These are phyloP conservation scores for Drosophila busckii DNA, from an alignment of 1,140 invertebrate genomes.

Conservation along the genomic window DNA sequence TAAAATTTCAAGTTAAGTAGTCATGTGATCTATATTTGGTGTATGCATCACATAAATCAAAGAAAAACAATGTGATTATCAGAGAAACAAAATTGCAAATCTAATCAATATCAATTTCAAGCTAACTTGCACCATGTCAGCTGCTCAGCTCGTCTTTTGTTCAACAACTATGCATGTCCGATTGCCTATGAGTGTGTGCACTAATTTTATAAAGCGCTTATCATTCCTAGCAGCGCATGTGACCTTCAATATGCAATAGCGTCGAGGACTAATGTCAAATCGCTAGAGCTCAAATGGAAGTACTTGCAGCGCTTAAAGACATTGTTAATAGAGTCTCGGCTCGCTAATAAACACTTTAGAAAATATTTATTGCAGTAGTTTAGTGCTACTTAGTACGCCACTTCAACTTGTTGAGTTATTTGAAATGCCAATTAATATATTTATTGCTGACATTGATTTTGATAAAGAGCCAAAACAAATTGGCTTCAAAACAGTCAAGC, in stretches of 20 bases:
- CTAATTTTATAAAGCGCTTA: constrained; percentile 17
- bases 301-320: not conserved
- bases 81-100: constrained; percentile 8
- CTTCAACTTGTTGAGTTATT: constrained; percentile 8
- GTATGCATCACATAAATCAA: constrained; percentile 30
- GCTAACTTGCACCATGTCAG: constrained; percentile 10
- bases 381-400: constrained; percentile 16
- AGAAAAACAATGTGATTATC: constrained; percentile 21
- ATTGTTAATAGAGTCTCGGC: not conserved
- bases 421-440: constrained; percentile 19
- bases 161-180: no score
- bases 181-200: not conserved
- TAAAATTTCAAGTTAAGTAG: not conserved
- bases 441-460: constrained; percentile 29
- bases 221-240: constrained; percentile 14
- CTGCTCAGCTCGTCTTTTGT: not conserved
- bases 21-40: constrained; percentile 32
- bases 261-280: constrained; percentile 17
- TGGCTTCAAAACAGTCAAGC: no score
- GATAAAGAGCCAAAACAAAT: constrained; percentile 6
- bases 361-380: constrained; percentile 8
- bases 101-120: constrained; percentile 36
- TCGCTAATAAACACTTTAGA: constrained; percentile 3
- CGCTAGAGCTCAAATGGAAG: constrained; percentile 2
- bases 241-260: constrained; percentile 6